Conservation (phyloP, 2,113 vertebrate species). For the zebrafish (Danio rerio) region DNA sequence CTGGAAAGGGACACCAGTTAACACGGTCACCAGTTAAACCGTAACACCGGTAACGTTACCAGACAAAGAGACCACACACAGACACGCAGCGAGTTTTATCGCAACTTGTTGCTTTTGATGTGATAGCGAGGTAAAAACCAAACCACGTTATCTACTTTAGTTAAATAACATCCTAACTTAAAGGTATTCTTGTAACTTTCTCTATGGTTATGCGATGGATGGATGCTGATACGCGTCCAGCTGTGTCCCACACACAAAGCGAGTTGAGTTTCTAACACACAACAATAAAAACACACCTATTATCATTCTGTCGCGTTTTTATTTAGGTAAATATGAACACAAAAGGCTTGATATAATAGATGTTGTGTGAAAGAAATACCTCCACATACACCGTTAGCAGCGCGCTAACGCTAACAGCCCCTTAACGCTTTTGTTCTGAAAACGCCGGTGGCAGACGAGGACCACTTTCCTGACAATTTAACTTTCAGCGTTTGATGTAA, state of each 20-base stretch:
- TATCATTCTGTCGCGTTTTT: neutral
- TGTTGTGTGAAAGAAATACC: constrained; percentile 22
- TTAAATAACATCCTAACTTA: neutral
- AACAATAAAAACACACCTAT: neutral
- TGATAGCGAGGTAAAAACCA: neutral
- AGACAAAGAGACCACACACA: constrained; percentile 42
- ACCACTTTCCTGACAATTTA: neutral
- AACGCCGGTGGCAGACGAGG: constrained; percentile 30
- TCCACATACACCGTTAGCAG: constrained; percentile 15
- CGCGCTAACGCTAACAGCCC: constrained; percentile 40
- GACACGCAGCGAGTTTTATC: neutral
- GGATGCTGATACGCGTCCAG: constrained; percentile 5
- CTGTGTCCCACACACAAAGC: constrained; percentile 1
- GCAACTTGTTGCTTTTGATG: constrained; percentile 26
- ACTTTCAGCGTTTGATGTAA: neutral
- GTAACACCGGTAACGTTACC: no score
- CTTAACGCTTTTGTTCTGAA: constrained; percentile 39
- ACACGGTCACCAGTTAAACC: neutral
- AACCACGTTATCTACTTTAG: neutral
- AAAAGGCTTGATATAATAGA: neutral
- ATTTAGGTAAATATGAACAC: neutral
- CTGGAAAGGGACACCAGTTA: no score
- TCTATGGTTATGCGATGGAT: constrained; percentile 4
- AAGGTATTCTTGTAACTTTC: constrained; percentile 5
- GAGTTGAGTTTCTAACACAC: neutral